phyloP scores from a whole-genome alignment of 2,888 invertebrate genomes.

The Andrena fulva region DNA sequence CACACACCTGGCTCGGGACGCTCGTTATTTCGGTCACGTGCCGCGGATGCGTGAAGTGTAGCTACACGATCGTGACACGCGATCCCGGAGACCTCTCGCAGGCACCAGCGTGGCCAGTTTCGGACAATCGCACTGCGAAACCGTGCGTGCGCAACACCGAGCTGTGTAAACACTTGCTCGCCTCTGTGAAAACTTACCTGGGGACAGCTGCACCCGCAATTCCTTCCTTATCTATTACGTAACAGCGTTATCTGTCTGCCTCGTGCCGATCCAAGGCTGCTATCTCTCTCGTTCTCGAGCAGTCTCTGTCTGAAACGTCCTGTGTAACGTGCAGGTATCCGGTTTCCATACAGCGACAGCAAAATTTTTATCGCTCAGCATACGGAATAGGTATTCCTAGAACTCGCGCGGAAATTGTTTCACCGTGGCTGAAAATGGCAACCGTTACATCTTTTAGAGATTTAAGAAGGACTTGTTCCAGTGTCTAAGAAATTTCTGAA shows the following conservation, averaged over 20 bases:
- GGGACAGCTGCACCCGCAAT: too few species aligned
- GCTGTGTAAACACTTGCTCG: background rate
- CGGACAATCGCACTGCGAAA: background rate
- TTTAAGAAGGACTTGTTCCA: too few species aligned
- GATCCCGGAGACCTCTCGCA: background rate
- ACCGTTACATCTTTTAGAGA: too few species aligned
- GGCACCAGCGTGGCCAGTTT: background rate
- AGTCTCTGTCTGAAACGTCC: too few species aligned
- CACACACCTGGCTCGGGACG: background rate
- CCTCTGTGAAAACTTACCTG: too few species aligned
- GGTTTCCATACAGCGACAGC: too few species aligned
- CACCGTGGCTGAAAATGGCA: too few species aligned
- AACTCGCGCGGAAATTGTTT: too few species aligned
- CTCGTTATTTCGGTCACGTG: slow-evolving; percentile 20
- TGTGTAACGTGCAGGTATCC: too few species aligned
- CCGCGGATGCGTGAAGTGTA: background rate
- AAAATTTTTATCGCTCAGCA: too few species aligned
- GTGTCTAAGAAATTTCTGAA: too few species aligned
- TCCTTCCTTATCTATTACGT: slow-evolving; percentile 31
- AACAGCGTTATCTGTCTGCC: slow-evolving; percentile 23
- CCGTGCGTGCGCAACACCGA: background rate
- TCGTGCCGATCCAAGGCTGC: background rate
- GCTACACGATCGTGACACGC: slow-evolving; percentile 25
- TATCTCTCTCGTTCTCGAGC: background rate
- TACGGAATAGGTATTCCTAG: too few species aligned